Percentiles rank a stretch among this genome's conserved stretches.
Evolutionary conservation across 2,797 vertebrate species (phyloP).

Genomic region (Gephyroberyx darwinii): DNA sequence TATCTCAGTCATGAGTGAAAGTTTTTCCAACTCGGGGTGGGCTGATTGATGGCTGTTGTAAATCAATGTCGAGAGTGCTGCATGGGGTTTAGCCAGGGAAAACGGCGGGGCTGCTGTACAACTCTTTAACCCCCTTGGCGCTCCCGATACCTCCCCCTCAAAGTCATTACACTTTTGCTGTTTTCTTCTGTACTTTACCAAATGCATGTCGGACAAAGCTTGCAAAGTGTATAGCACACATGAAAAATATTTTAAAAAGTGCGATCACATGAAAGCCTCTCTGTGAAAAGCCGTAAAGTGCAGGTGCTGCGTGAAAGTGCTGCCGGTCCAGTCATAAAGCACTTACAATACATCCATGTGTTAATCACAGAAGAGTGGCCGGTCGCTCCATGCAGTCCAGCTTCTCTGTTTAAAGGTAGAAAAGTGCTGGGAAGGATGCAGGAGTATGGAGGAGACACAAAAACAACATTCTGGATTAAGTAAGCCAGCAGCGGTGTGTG

Average conservation of each 20-base stretch:
- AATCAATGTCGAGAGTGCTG: slow-evolving; percentile 62
- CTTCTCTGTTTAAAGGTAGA: not conserved
- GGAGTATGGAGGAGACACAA: not conserved
- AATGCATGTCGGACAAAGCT: not conserved
- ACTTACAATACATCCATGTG: not conserved
- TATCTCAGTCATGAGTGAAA: slow-evolving; percentile 65
- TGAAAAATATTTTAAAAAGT: not conserved
- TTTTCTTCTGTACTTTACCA: slow-evolving; percentile 1
- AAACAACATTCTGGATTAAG: not conserved
- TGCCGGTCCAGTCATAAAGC: not conserved
- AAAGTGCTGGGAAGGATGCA: not conserved
- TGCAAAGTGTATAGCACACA: not conserved
- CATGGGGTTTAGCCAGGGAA: slow-evolving; percentile 42
- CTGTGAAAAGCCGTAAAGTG: not conserved
- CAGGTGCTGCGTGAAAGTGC: not conserved
- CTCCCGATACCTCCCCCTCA: not conserved
- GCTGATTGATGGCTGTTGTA: slow-evolving; percentile 71
- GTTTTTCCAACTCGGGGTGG: slow-evolving; percentile 61
- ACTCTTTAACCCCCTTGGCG: not conserved
- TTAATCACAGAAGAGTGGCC: not conserved
- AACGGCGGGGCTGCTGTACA: slow-evolving; percentile 19
- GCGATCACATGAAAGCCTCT: not conserved
- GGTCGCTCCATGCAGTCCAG: not conserved
- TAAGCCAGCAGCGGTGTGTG: not conserved
- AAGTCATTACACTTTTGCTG: not conserved